A percentile compares a stretch with the other conserved stretches of the same genome.
Conservation (phyloP, 2,888 invertebrate genomes). For the Hydrotaea cyrtoneurina region DNA sequence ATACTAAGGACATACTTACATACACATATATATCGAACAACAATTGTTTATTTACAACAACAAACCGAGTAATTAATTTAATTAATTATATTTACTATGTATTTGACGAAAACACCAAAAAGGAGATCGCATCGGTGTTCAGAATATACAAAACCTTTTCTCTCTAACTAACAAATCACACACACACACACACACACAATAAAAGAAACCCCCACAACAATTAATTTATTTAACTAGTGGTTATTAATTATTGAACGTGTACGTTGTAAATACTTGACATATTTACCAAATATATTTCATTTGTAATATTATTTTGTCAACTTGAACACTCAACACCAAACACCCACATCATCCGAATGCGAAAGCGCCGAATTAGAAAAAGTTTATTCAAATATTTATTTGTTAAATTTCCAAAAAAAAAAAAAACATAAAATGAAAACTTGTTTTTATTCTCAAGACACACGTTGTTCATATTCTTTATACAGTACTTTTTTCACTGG, state of each 20-base stretch:
- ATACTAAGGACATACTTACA: slow-evolving; percentile 18
- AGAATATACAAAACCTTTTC: slow-evolving; percentile 24
- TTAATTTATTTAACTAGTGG: not conserved
- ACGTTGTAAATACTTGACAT: slow-evolving; percentile 44
- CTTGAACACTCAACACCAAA: not conserved
- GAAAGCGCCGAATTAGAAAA: no score
- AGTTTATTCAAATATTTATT: no score
- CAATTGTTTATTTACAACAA: slow-evolving; percentile 40
- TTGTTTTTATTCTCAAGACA: not conserved
- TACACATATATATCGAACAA: not conserved
- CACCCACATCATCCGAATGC: no score
- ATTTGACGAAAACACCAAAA: not conserved
- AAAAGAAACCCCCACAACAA: not conserved
- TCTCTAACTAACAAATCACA: slow-evolving; percentile 9
- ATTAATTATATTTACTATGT: slow-evolving; percentile 12
- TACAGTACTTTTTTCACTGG: not conserved
- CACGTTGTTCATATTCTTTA: slow-evolving; percentile 5
- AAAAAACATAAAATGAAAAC: not conserved
- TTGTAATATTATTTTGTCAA: not conserved
- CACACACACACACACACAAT: no score
- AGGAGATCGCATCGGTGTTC: slow-evolving; percentile 21
- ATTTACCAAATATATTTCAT: not conserved
- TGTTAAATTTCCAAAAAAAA: no score
- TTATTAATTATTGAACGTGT: slow-evolving; percentile 3
- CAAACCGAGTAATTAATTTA: slow-evolving; percentile 2